Evolutionary conservation across 1,140 invertebrate species (phyloP), one percentile per base, ranked within the genome.

Genomic region (Pectinophora gossypiella): DNA sequence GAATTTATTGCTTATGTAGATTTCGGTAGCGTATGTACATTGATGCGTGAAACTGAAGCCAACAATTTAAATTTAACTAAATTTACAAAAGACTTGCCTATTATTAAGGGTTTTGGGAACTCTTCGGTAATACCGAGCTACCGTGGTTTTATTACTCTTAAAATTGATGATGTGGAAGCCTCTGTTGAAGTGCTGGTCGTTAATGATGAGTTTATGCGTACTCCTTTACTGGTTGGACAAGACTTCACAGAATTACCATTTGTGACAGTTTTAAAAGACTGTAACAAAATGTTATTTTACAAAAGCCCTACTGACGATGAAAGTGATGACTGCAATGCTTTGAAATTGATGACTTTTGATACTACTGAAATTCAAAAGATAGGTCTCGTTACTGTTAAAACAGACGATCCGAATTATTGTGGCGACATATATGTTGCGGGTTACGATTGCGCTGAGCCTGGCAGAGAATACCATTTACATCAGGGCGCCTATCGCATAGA

Each of bases 11-110:
- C 42, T 13, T 52, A 52, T 19, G 18, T 52, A n/a, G 51, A 52
- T 19, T 52, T 52, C 15, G 51, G 51, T 1, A 52, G 51, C 22
- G 51, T 45, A 6, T 52, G 51, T 16, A 52, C 22, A 16, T 21
- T 52, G 15, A 32, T 52, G 12, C 9, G 32, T 15, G 18, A 15
- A 20, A 19, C 48, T 38, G 2, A 20, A 2, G 48, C 48, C 1
- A 3, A 13, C 10, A n/a, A 18, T 3, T 20, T 50, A 15, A n/a
- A 20, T 2, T 15, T 50, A 9, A 4, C 19, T 1, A 38, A 20
- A 23, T 2, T 20, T 20, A 3, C 1, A 10, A 9, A 10, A 3
- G n/a, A 19, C 9, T 1, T 50, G 13, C 48, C 48, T 4, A 16
- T 9, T 7, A 40, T 50, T 3, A 50, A 27, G 15, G 48, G 48